Base-by-base conservation (phyloP, 2,797 vertebrate species). In the Myiotriccus ornatus region DNA sequence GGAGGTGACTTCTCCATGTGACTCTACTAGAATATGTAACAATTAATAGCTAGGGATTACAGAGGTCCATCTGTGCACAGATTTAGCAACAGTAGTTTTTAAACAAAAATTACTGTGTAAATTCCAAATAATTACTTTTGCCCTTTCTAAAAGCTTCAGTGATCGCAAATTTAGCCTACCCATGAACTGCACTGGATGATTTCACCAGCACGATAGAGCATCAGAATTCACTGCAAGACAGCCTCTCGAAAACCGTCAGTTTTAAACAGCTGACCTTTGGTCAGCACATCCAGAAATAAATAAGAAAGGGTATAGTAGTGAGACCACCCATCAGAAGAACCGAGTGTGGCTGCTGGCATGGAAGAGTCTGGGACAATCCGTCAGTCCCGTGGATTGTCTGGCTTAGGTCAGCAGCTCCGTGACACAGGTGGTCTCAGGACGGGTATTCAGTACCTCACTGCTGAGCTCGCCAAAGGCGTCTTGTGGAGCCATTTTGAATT, bases 281-380 rank as follows among this genome's bases (percentile, higher is more conserved):
- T 64, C 94, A 97, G 56, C 71, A 91, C 34, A 76, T 28, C 59
- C 52, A 95, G 65, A 95, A 93, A 93, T 87, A 96, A 93, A 92
- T 95, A 96, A 91, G 59, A 87, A 77, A 79, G 65, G 65, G 57
- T 60, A 74, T 15, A 78, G 52, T 56, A 91, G 70, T 52, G 64
- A 90, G 32, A 63, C 47, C 62, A 84, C 65, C 68, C 75, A 71
- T 27, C 30, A 75, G 83, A 70, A 84, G 75, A 85, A 30, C 12
- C 7, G 9, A 14, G 35, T 6, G 57, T 37, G 49, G 34, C 85
- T 71, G 59, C 57, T 73, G 64, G 32, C 37, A 25, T 4, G 77
- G 67, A 84, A 81, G 64, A 70, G 44, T 27, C 37, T n/a, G 34
- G 71, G 39, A 80, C 57, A 75, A 68, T 25, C 68, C 2, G 0